A percentile compares a stretch with the other conserved stretches of the same genome.
These are phyloP conservation scores for Egretta garzetta DNA, from an alignment of 2,113 vertebrate species.

Conservation along the genomic window DNA sequence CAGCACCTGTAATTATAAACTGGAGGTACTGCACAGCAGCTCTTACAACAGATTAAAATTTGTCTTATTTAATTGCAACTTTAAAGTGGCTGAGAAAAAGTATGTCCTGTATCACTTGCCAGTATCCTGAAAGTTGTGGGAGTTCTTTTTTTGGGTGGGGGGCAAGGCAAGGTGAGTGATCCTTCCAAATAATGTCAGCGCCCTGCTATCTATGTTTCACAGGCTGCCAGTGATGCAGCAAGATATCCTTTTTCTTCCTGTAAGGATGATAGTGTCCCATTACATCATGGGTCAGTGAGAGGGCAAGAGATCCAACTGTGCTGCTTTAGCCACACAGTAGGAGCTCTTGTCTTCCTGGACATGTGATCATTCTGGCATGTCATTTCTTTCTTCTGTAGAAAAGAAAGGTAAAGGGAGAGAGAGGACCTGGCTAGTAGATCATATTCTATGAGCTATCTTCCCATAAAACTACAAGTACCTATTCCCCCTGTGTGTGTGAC, in stretches of 20 bases:
- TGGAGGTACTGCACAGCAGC: background rate
- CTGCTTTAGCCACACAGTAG: background rate
- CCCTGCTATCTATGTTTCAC: background rate
- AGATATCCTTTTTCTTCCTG: background rate
- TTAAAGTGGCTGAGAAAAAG: background rate
- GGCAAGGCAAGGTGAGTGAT: background rate
- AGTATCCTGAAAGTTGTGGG: background rate
- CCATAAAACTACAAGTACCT: background rate
- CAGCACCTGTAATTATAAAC: background rate
- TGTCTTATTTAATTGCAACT: background rate
- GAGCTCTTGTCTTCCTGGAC: background rate
- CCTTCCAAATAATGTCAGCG: background rate
- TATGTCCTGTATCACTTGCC: accelerated
- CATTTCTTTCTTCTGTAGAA: background rate
- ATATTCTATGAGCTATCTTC: background rate
- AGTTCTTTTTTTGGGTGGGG: accelerated
- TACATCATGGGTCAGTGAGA: background rate
- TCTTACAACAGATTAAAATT: background rate
- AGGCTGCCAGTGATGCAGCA: background rate
- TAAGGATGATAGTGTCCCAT: background rate
- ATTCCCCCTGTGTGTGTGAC: background rate
- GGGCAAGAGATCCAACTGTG: background rate
- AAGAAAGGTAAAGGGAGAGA: background rate
- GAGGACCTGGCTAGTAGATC: background rate
- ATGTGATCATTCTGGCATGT: accelerated